Percentiles rank a stretch among this genome's conserved stretches.
phyloP scores from a whole-genome alignment of 2,797 vertebrate species.

The Paramormyrops hopkinsi region DNA sequence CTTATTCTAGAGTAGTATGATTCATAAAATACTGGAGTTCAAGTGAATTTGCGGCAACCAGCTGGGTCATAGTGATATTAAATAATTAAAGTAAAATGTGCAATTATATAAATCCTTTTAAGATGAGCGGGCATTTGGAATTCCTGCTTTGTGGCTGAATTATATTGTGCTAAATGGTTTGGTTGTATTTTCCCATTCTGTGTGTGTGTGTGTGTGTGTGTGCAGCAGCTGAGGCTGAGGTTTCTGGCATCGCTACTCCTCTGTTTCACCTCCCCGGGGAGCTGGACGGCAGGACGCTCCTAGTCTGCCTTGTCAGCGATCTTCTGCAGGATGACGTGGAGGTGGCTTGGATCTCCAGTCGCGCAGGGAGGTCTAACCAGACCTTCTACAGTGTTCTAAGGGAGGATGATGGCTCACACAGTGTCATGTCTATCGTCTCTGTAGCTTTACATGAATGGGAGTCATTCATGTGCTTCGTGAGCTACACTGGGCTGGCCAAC shows the following conservation, averaged over 20 bases:
- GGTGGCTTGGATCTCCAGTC: conserved; percentile 54
- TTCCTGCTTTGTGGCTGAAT: neutral
- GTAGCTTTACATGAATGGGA: conserved; percentile 57
- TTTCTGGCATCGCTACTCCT: conserved; percentile 53
- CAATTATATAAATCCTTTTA: neutral
- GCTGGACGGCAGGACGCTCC: conserved; percentile 54
- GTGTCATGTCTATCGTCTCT: conserved; percentile 47
- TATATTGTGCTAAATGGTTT: neutral
- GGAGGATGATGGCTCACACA: conserved; percentile 29
- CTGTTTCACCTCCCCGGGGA: conserved; percentile 61
- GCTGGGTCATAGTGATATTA: neutral
- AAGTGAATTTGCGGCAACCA: neutral
- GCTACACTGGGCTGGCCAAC: conserved; percentile 39
- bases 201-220: neutral
- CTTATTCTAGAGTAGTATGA: neutral
- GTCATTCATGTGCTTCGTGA: conserved; percentile 59
- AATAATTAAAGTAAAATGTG: neutral
- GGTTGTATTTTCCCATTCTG: neutral
- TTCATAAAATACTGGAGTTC: conserved; percentile 1
- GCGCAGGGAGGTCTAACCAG: conserved; percentile 14
- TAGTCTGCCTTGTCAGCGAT: conserved; percentile 64
- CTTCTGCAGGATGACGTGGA: conserved; percentile 51
- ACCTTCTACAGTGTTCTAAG: conserved; percentile 34
- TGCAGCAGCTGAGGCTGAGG: conserved; percentile 37
- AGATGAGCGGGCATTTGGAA: neutral